Base-by-base conservation (phyloP, 2,113 vertebrate genomes). In the Benitochromis conjunctus region DNA sequence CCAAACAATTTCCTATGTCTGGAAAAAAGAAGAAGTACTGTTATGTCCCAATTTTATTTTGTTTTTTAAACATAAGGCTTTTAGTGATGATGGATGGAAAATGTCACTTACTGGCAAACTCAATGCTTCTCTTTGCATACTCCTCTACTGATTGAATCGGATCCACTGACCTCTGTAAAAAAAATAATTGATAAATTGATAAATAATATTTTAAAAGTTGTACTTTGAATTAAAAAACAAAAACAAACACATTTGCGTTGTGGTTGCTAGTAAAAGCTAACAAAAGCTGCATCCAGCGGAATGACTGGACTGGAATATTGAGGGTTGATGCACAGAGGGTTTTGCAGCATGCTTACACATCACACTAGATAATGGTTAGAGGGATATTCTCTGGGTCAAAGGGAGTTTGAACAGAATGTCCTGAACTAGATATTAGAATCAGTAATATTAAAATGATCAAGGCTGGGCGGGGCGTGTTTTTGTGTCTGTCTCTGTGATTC, bases 1-100 rank as follows among this genome's bases (percentile, higher is more conserved):
- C 97, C 0, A 96, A 92, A 36, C 92, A 83, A 12, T 97, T 96
- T 16, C 97, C 97, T 0, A 83, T 69, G 62, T 87, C 98, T 98
- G 89, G 0, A 13, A 55, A 24, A n/a, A 53, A 82, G 66, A 54
- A 21, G 80, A 58, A 13, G 14, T 16, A n/a, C 71, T 16, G 66
- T 11, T 4, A 0, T 10, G 43, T 19, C 3, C 19, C 7, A 19
- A 21, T 41, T 18, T 31, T 24, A 5, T 10, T 24, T 64, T 71
- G 9, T 55, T 24, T 80, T 43, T 7, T 38, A 1, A 64, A 41
- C 12, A 51, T 69, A 3, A 38, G 53, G 41, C 19, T 62, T 34
- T 41, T 3, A 36, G 5, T 19, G 51, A 79, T 19, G 26, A 18
- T 48, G 3, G 8, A 64, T 3, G 1, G 3, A 31, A 80, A 56